phyloP scores from a whole-genome alignment of 1,140 invertebrate species.

The Lepidotrigona ventralis region DNA sequence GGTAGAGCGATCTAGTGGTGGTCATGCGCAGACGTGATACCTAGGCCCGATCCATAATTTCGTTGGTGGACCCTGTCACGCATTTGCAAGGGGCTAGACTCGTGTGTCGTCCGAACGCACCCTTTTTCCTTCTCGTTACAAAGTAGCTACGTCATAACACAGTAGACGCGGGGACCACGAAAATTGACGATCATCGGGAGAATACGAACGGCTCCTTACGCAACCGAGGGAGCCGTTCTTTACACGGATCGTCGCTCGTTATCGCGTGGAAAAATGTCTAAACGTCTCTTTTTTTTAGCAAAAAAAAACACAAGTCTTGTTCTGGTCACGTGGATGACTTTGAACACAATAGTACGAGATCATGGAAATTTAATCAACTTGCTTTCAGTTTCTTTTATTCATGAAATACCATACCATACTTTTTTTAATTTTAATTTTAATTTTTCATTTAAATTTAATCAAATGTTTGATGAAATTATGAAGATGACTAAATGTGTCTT shows the following conservation, averaged over 20 bases:
- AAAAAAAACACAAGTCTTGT: not conserved
- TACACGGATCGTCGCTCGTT: not conserved
- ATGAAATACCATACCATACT: not conserved
- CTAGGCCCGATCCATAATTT: conserved; percentile 66
- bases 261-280: not conserved
- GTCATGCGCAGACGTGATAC: conserved; percentile 56
- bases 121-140: conserved; percentile 47
- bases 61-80: conserved; percentile 66
- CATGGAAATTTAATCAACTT: not conserved
- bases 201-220: not conserved
- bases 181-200: conserved; percentile 24
- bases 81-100: conserved; percentile 58
- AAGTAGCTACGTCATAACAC: not conserved
- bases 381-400: not conserved
- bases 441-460: not conserved
- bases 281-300: not conserved
- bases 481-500: too few relatives aligned
- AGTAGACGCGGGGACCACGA: not conserved
- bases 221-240: not conserved
- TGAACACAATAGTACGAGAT: not conserved
- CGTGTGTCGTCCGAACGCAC: conserved; percentile 46
- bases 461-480: not conserved
- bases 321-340: not conserved
- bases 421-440: not conserved
- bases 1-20: conserved; percentile 36